Base-by-base conservation (phyloP, 2,888 invertebrate species). In the Netelia fuscicornis region DNA sequence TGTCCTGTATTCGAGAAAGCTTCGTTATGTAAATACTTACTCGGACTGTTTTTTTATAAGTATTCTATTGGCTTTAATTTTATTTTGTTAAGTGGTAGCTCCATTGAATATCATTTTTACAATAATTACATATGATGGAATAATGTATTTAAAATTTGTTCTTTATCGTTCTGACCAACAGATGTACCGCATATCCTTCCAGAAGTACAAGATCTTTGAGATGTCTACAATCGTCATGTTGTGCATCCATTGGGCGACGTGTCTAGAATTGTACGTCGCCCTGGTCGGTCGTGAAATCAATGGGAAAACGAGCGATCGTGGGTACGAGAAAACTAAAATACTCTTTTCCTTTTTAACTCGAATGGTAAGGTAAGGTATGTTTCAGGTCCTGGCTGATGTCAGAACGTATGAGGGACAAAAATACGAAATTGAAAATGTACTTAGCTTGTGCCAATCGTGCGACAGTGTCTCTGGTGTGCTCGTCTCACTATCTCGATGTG, bases 161-260 rank as follows among this genome's bases (percentile, higher is more conserved):
- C 10, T 13, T 58, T 77, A 83, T 60, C 13, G 0, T 56, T 52
- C 25, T 2, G 11, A 25, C 23, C 5, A 10, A 48, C 76, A 93
- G 93, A 81, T 90, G 9, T 91, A 92, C 62, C 85, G 88, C 65
- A 68, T 91, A 9, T 88, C 89, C 1, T 90, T 91, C 62, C 90
- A 89, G 44, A 74, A 64, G 3, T 87, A 89, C 44, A 92, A 91
- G 83, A 85, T 91, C 2, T 48, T 91, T 0, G 89, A 92, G 83
- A 86, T 92, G 65, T 37, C 74, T 11, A 77, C 89, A 1, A 85
- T 92, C 2, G 67, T 90, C 3, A 67, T 89, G 2, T 58, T 91
- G 10, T 86, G 67, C 13, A 68, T 93, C 13, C 93, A 93, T 23
- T 94, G 93, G 93, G 87, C 90, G 0, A 90, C 92, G 1, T 94